phyloP scores from a whole-genome alignment of 2,113 vertebrate genomes.

The Austrofundulus limnaeus region DNA sequence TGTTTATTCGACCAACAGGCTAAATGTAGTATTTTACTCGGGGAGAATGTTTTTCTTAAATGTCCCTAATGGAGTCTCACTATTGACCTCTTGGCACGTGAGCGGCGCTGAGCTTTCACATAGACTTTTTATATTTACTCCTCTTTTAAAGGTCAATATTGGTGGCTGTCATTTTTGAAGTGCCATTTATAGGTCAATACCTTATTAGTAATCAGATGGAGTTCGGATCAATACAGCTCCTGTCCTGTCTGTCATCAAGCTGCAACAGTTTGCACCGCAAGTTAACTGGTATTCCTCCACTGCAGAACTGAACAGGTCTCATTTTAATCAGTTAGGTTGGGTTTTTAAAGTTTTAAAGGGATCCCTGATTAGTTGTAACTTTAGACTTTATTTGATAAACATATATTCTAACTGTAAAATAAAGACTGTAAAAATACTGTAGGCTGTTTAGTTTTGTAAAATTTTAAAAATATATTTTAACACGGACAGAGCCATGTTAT shows the following conservation, averaged over 20 bases:
- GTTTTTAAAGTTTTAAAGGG: background rate
- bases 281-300: slow-evolving; percentile 15
- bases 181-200: slow-evolving; percentile 70
- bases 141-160: slow-evolving; percentile 67
- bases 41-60: slow-evolving; percentile 45
- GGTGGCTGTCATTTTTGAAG: slow-evolving; percentile 64
- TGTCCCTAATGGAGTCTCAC: slow-evolving; percentile 45
- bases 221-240: slow-evolving; percentile 49
- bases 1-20: slow-evolving; percentile 30
- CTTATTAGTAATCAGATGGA: slow-evolving; percentile 62
- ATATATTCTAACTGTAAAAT: too few species aligned
- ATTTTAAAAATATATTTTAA: too few species aligned
- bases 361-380: too few species aligned
- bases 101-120: slow-evolving; percentile 32
- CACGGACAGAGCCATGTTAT: too few species aligned
- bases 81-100: slow-evolving; percentile 56
- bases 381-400: too few species aligned
- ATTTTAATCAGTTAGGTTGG: background rate
- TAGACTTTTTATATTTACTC: slow-evolving; percentile 59
- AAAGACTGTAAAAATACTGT: too few species aligned
- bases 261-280: slow-evolving; percentile 17
- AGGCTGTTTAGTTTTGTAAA: too few species aligned
- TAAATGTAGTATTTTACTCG: slow-evolving; percentile 47
- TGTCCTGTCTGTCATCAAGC: slow-evolving; percentile 28
- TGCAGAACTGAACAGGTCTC: background rate